Conservation (phyloP, 2,888 invertebrate species). For the Clitarchus hookeri region DNA sequence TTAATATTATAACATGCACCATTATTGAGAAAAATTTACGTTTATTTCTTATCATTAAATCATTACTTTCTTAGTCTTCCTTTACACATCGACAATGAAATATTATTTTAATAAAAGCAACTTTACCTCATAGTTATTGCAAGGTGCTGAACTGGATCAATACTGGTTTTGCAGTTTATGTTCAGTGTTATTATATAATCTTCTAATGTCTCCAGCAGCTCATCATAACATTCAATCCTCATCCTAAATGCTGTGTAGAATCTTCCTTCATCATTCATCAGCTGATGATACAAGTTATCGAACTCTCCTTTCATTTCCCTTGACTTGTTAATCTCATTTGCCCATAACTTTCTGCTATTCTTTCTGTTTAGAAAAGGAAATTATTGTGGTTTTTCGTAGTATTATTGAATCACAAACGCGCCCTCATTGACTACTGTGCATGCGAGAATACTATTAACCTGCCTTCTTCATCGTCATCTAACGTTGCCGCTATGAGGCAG, state of each 20-base stretch:
- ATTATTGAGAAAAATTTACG: too few species aligned
- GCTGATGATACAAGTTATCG: slow-evolving; percentile 6
- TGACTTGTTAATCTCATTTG: background rate
- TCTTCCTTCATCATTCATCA: background rate
- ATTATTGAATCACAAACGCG: too few species aligned
- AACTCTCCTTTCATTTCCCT: slow-evolving; percentile 2
- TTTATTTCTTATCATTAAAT: too few species aligned
- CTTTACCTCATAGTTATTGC: background rate
- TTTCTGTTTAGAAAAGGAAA: too few species aligned
- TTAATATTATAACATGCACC: too few species aligned
- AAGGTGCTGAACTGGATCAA: slow-evolving; percentile 4
- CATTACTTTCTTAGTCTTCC: too few species aligned
- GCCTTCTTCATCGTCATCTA: too few species aligned
- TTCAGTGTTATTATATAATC: background rate
- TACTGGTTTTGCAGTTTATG: background rate
- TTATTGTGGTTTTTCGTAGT: too few species aligned
- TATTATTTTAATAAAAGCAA: background rate
- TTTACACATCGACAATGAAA: too few species aligned
- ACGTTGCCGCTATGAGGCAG: too few species aligned
- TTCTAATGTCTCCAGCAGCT: background rate
- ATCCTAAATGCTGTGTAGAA: background rate
- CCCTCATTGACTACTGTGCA: too few species aligned
- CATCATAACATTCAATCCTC: background rate
- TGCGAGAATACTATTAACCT: too few species aligned
- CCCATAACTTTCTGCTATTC: background rate